Evolutionary conservation across 2,888 invertebrate genomes (phyloP).

Genomic region (Caenorhabditis macrosperma): DNA sequence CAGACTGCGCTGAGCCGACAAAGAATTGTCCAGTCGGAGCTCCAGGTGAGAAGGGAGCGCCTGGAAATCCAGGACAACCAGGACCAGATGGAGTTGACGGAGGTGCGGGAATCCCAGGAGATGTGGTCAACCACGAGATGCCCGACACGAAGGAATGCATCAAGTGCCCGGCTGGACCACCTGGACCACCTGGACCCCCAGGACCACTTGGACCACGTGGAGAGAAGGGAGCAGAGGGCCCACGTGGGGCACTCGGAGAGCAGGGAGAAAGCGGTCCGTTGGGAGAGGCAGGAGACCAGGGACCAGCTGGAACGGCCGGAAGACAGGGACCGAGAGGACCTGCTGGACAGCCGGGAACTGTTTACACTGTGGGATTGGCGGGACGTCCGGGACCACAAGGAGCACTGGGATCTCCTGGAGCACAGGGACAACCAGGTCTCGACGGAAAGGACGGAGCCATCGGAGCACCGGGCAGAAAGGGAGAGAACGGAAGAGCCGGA

Average conservation of each 20-base stretch:
- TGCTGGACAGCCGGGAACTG: constrained; percentile 62
- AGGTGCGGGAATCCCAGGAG: constrained; percentile 56
- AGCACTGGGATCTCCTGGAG: constrained; percentile 53
- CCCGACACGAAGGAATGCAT: constrained; percentile 65
- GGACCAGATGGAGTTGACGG: constrained; percentile 69
- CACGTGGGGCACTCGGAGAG: constrained; percentile 69
- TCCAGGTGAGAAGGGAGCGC: constrained; percentile 69
- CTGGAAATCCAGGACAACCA: constrained; percentile 68
- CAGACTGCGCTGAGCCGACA: constrained; percentile 60
- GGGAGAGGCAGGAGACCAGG: constrained; percentile 64
- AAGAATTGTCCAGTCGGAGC: constrained; percentile 70
- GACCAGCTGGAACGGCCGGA: constrained; percentile 56
- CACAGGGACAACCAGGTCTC: constrained; percentile 42
- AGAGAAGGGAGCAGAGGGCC: constrained; percentile 68
- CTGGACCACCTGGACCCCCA: constrained; percentile 73
- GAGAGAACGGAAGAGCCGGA: constrained; percentile 58
- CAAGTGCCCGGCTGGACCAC: constrained; percentile 73
- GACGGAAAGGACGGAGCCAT: constrained; percentile 55
- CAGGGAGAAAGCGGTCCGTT: constrained; percentile 69
- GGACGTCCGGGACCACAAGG: constrained; percentile 63
- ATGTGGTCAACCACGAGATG: constrained; percentile 45
- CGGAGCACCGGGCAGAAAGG: constrained; percentile 59
- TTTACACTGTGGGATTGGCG: constrained; percentile 55
- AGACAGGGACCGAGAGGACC: constrained; percentile 43
- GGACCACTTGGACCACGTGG: constrained; percentile 71